These are phyloP conservation scores for Paralvinella palmiformis DNA, from an alignment of 1,140 invertebrate species.

Conservation along the genomic window DNA sequence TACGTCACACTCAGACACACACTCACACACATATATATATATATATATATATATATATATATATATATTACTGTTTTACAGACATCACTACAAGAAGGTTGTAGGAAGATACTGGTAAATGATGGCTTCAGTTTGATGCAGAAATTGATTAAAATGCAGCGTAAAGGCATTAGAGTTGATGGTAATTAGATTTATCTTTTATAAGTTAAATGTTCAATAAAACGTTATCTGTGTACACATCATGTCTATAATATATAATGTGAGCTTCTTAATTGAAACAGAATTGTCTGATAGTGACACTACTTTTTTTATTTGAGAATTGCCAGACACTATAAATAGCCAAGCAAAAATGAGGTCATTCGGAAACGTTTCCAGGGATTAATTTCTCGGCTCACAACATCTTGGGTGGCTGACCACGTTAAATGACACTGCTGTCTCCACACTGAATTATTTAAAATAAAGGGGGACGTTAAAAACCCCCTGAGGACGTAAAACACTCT, in stretches of 20 bases:
- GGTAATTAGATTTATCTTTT: constrained; percentile 47
- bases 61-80: constrained; percentile 34
- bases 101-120: constrained; percentile 75
- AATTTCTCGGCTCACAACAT: too few species aligned
- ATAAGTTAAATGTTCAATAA: neutral
- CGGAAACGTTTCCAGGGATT: too few species aligned
- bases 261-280: neutral
- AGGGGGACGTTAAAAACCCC: too few species aligned
- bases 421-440: too few species aligned
- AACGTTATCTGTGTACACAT: neutral
- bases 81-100: constrained; percentile 81
- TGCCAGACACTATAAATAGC: neutral
- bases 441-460: too few species aligned
- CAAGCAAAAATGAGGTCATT: neutral
- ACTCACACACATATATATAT: too few species aligned
- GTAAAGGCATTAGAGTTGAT: constrained; percentile 66
- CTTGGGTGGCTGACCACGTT: too few species aligned
- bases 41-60: neutral
- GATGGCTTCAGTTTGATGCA: constrained; percentile 88
- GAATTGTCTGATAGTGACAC: neutral
- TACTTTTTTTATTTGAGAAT: neutral
- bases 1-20: neutral
- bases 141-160: constrained; percentile 68
- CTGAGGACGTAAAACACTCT: too few species aligned
- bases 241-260: neutral